These are phyloP conservation scores for Anguilla pacifica DNA, from an alignment of 2,797 vertebrate species.

Conservation along the genomic window DNA sequence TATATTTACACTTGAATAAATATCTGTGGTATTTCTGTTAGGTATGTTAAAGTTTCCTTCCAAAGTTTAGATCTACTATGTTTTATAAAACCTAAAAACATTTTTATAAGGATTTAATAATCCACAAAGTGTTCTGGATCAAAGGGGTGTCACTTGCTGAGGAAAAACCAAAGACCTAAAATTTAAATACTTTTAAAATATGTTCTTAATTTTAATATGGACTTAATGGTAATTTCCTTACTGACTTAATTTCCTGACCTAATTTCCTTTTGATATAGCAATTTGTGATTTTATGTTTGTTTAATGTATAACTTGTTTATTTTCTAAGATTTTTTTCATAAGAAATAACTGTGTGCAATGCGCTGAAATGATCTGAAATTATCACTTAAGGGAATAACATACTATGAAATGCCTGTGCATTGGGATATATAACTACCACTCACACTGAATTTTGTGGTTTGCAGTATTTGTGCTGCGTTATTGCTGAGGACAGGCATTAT, in stretches of 20 bases:
- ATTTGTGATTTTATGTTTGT: not conserved
- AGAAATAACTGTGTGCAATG: not conserved
- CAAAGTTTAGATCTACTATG: not conserved
- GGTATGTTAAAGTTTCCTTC: not conserved
- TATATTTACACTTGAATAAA: not conserved
- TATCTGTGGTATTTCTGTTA: not conserved
- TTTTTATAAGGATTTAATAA: not conserved
- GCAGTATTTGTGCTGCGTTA: not conserved
- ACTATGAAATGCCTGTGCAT: not conserved
- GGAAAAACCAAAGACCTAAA: not conserved
- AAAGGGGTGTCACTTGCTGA: not conserved
- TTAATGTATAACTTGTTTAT: not conserved
- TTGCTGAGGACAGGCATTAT: not conserved
- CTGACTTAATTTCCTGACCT: not conserved
- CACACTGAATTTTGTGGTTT: conserved; percentile 7
- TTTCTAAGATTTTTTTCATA: not conserved
- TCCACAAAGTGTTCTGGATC: not conserved
- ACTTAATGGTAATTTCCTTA: not conserved
- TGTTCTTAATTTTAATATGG: not conserved
- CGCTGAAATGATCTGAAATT: not conserved
- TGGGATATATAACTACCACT: not conserved
- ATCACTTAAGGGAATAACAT: not conserved
- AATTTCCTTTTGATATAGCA: no score
- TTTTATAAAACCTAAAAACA: not conserved
- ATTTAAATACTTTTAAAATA: not conserved